Percentiles rank a stretch among this genome's conserved stretches.
Evolutionary conservation across 1,140 invertebrate genomes (phyloP).

Genomic region (Drosophila kikkawai): DNA sequence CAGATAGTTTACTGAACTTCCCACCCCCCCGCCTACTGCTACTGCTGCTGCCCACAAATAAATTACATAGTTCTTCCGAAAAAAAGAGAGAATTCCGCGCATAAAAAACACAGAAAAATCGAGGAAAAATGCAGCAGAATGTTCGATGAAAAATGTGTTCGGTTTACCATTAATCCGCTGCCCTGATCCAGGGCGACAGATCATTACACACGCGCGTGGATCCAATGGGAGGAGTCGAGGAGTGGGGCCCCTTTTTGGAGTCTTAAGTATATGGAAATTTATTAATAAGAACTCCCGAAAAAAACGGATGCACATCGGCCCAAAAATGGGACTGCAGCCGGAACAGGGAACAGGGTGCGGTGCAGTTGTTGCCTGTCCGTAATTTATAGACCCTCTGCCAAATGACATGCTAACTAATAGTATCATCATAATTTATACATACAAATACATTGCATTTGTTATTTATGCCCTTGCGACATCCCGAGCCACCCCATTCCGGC

Average conservation of each 20-base stretch:
- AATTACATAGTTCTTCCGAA: constrained; percentile 37
- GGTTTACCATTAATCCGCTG: constrained; percentile 84
- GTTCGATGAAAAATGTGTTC: constrained; percentile 81
- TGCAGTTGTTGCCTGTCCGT: constrained; percentile 67
- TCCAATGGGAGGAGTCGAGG: neutral
- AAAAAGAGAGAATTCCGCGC: constrained; percentile 19
- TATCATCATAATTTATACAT: constrained; percentile 83
- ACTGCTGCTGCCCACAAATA: constrained; percentile 30
- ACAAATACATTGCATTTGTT: constrained; percentile 66
- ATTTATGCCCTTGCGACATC: constrained; percentile 61
- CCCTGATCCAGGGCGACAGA: constrained; percentile 81
- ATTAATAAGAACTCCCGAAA: constrained; percentile 73
- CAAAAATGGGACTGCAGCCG: constrained; percentile 7
- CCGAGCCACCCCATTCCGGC: neutral
- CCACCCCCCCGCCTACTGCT: neutral
- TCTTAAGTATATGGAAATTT: constrained; percentile 64
- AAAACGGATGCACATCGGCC: constrained; percentile 43
- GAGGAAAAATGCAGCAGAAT: constrained; percentile 57
- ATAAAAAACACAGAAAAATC: constrained; percentile 45
- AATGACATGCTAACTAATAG: constrained; percentile 82
- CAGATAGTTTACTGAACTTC: constrained; percentile 67
- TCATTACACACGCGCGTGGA: constrained; percentile 80
- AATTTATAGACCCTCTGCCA: constrained; percentile 69
- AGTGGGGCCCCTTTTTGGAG: constrained; percentile 7
- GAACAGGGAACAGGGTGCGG: constrained; percentile 7